Evolutionary conservation across 1,140 invertebrate species (phyloP), one percentile per base, ranked within the genome.

Genomic region (Drosophila obscura): DNA sequence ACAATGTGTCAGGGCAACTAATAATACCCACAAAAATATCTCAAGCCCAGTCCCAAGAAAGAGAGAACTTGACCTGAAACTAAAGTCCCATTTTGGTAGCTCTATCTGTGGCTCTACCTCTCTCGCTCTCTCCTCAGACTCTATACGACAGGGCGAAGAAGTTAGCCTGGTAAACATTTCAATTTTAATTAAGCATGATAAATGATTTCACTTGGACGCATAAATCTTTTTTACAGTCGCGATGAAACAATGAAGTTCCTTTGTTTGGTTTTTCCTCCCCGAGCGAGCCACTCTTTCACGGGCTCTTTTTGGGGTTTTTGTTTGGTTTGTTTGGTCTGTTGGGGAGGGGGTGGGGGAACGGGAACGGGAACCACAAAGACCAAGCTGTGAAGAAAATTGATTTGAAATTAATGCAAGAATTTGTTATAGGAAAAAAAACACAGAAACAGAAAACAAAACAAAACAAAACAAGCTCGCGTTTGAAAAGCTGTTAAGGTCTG

Each of bases 111-210:
- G 35, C 11, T 13, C 35, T 39, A 39, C 11, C 35, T 28, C 31
- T 7, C 31, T 9, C 31, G 1, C 1, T 19, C 19, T 19, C 31
- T 3, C 31, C 26, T 26, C 4, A 6, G 26, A 43, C 49, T 5
- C 13, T 24, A 9, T 7, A 31, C 45, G 46, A 26, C 15, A 13
- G 59, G 62, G 26, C 3, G 58, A 77, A 77, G 79, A 87, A 79
- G 83, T 77, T 73, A 76, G 67, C 83, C 79, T 62, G 77, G 84
- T 80, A 88, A 89, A 88, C 83, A 88, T 90, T 90, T 90, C 84
- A 90, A 81, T 90, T 90, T 90, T 91, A 91, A 91, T 91, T 91
- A 91, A 91, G 89, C 89, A 90, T 91, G 89, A 91, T 91, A 91
- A 91, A 91, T 91, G 89, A 89, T 90, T 87, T 90, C 89, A 91